These are phyloP conservation scores for Mus spicilegus DNA, from an alignment of 2,113 vertebrate genomes.

Conservation along the genomic window DNA sequence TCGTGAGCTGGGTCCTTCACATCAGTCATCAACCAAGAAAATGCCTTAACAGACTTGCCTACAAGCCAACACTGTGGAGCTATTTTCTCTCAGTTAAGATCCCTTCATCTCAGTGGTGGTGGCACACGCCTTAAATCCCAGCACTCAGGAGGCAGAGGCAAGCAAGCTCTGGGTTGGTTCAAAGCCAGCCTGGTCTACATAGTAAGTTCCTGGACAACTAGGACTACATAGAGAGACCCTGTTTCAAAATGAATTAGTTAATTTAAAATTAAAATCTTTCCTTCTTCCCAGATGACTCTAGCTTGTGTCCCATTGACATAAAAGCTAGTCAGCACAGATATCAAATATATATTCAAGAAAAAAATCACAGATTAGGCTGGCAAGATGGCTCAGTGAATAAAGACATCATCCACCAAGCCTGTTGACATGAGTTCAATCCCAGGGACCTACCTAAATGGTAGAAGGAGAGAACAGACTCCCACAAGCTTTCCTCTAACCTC, in stretches of 20 bases:
- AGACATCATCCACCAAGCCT: neutral
- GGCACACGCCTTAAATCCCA: neutral
- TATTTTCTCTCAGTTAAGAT: neutral
- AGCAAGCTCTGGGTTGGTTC: neutral
- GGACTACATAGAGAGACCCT: neutral
- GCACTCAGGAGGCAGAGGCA: neutral
- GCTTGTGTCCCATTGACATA: neutral
- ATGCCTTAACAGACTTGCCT: neutral
- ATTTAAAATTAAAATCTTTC: neutral
- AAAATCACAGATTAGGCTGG: neutral
- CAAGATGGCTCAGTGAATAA: neutral
- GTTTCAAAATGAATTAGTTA: neutral
- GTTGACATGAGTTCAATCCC: neutral
- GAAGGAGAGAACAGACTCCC: neutral
- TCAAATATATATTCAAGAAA: conserved; percentile 23
- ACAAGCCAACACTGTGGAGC: neutral
- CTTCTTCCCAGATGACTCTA: neutral
- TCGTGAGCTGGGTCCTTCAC: neutral
- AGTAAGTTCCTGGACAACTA: neutral
- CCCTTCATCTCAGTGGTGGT: neutral
- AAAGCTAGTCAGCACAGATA: neutral
- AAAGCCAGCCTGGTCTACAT: neutral
- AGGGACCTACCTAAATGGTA: no score
- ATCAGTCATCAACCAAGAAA: neutral
- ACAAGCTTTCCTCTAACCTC: neutral